phyloP scores from a whole-genome alignment of 2,113 vertebrate genomes.

The Pedionomus torquatus region DNA sequence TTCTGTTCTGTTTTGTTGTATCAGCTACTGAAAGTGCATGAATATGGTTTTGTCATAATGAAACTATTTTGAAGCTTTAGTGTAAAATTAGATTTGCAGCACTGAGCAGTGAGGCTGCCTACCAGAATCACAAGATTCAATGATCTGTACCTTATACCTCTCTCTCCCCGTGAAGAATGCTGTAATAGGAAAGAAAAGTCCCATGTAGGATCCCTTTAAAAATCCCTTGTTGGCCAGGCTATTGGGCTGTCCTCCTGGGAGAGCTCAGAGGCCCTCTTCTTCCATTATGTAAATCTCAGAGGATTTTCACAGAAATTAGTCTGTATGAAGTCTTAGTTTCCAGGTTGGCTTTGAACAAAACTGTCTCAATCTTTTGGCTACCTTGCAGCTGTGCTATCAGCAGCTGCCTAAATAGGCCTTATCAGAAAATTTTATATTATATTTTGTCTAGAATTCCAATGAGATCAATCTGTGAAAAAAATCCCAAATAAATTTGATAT shows the following conservation, averaged over 20 bases:
- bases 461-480: not conserved
- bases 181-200: not conserved
- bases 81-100: not conserved
- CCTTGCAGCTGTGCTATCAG: not conserved
- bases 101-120: not conserved
- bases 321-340: not conserved
- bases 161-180: not conserved
- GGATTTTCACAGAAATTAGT: not conserved
- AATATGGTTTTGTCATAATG: not conserved
- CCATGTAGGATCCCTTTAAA: not conserved
- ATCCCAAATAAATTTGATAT: not conserved
- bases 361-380: not conserved
- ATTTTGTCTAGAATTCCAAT: not conserved
- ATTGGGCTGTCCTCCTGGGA: not conserved
- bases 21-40: not conserved
- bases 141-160: not conserved
- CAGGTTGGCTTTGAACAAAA: not conserved
- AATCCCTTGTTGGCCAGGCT: not conserved
- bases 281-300: not conserved
- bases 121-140: not conserved
- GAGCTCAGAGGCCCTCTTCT: not conserved
- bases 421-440: not conserved
- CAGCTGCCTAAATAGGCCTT: not conserved
- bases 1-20: not conserved
- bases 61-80: not conserved